Evolutionary conservation across 2,113 vertebrate genomes (phyloP).

Genomic region (Myanophis thanlyinensis): DNA sequence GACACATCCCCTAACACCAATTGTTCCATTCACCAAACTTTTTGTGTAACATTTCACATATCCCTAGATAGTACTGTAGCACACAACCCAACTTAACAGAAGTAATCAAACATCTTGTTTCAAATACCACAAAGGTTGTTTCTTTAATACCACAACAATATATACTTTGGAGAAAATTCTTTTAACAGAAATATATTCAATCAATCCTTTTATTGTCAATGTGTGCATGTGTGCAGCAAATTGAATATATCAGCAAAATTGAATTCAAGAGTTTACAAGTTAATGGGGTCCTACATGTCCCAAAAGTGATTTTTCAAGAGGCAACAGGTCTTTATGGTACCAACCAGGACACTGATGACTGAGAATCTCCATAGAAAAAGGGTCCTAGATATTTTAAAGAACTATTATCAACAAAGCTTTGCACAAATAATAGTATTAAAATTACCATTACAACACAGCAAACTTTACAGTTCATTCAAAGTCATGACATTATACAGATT

Average conservation of each 20-base stretch:
- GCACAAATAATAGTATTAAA: neutral
- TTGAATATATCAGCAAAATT: too few species aligned
- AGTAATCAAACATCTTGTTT: neutral
- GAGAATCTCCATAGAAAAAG: too few species aligned
- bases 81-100: neutral
- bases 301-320: too few species aligned
- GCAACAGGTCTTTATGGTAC: too few species aligned
- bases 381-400: neutral
- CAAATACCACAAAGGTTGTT: neutral
- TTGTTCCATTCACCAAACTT: neutral
- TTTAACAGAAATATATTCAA: neutral
- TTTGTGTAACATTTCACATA: neutral
- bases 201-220: too few species aligned
- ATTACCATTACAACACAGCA: neutral
- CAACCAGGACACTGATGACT: too few species aligned
- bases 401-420: neutral
- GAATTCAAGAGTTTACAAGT: accelerated
- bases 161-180: neutral
- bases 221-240: too few species aligned
- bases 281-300: neutral
- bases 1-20: neutral
- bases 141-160: neutral
- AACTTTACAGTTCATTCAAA: neutral
- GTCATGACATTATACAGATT: neutral
- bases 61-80: neutral